phyloP scores from a whole-genome alignment of 2,113 vertebrate genomes.

The Gymnarchus niloticus region DNA sequence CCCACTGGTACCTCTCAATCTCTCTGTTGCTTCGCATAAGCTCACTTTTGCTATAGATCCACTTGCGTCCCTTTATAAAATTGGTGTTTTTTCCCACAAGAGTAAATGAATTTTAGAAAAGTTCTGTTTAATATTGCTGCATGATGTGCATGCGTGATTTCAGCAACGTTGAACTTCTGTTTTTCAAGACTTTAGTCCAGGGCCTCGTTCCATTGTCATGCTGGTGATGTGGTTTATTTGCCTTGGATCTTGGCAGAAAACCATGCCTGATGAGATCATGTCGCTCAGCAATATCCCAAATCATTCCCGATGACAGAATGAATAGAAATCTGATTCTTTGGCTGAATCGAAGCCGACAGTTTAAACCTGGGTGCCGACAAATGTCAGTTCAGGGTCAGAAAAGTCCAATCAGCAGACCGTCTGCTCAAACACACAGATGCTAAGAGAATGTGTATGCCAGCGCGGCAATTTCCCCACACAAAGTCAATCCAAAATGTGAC shows the following conservation, averaged over 20 bases:
- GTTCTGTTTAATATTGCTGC: background rate
- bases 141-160: background rate
- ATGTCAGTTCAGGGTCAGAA: background rate
- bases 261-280: background rate
- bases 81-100: background rate
- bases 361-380: background rate
- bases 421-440: background rate
- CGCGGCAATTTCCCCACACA: background rate
- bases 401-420: background rate
- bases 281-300: background rate
- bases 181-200: background rate
- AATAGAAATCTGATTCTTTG: background rate
- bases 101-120: background rate
- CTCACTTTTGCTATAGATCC: background rate
- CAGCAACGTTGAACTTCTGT: background rate
- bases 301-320: conserved; percentile 8
- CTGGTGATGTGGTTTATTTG: background rate
- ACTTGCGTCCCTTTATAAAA: background rate
- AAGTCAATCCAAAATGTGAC: background rate
- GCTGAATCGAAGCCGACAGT: background rate
- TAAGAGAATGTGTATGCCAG: background rate
- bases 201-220: background rate
- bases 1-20: background rate
- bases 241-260: conserved; percentile 1
- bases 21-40: background rate